Evolutionary conservation across 1,140 invertebrate species (phyloP).

Genomic region (Gyrodactylus bullatarudis): DNA sequence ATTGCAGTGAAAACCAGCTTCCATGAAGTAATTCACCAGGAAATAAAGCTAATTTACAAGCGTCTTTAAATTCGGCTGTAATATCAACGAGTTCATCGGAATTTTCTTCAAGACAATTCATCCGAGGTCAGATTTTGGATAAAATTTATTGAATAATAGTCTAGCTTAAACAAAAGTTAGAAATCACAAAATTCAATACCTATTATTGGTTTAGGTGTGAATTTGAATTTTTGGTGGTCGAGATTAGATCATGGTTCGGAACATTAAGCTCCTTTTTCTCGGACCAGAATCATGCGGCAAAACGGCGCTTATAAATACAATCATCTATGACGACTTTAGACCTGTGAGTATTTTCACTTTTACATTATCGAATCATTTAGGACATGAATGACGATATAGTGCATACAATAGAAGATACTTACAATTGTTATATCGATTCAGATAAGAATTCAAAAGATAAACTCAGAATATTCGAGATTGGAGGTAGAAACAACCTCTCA

Average conservation of each 20-base stretch:
- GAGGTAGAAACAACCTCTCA: neutral
- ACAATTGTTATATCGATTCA: neutral
- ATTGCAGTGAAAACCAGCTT: neutral
- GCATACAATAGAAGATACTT: neutral
- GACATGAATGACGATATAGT: neutral
- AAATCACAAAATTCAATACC: too few relatives aligned
- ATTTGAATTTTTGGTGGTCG: too few relatives aligned
- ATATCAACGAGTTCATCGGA: neutral
- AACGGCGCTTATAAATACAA: neutral
- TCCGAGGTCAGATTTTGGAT: too few relatives aligned
- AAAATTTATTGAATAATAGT: too few relatives aligned
- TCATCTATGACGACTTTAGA: neutral
- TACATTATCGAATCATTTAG: neutral
- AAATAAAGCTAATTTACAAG: neutral
- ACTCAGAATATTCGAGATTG: neutral
- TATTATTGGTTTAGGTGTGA: too few relatives aligned
- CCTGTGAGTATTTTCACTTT: neutral
- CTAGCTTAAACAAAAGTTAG: too few relatives aligned
- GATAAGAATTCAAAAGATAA: neutral
- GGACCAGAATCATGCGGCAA: neutral
- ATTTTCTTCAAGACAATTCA: too few relatives aligned
- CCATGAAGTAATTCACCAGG: conserved; percentile 1
- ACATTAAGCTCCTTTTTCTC: neutral
- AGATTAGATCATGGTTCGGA: neutral
- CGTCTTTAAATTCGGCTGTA: neutral